Conservation (phyloP, 2,888 invertebrate species). For the Ophonus ardosiacus region DNA sequence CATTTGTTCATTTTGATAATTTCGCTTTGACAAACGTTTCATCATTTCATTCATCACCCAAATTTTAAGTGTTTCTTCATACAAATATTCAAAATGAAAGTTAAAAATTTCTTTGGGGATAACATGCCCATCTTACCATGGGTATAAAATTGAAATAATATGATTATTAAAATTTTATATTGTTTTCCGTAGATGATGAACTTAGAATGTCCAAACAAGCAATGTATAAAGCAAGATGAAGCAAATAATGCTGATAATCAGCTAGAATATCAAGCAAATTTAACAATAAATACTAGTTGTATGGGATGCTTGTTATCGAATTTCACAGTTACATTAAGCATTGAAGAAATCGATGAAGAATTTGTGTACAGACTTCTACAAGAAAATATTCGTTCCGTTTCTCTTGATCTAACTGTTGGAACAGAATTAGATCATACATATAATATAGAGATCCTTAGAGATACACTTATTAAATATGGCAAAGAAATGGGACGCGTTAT, state of each 20-base stretch:
- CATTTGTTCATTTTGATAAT: not conserved
- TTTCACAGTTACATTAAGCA: conserved; percentile 76
- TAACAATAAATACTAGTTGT: conserved; percentile 75
- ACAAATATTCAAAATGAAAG: conserved; percentile 39
- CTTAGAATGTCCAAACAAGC: conserved; percentile 67
- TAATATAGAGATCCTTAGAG: conserved; percentile 75
- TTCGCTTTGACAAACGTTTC: not conserved
- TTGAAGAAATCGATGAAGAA: conserved; percentile 68
- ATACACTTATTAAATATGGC: conserved; percentile 79
- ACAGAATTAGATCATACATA: conserved; percentile 75
- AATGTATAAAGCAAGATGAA: conserved; percentile 72
- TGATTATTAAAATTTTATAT: conserved; percentile 27
- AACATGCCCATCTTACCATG: conserved; percentile 72
- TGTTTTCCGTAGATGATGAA: conserved; percentile 71
- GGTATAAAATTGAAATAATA: conserved; percentile 67
- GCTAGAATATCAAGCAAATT: conserved; percentile 77
- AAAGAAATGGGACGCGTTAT: conserved; percentile 79
- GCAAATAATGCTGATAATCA: conserved; percentile 76
- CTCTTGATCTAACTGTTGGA: conserved; percentile 76
- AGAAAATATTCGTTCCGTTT: conserved; percentile 78
- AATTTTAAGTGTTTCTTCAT: conserved; percentile 23
- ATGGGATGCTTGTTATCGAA: conserved; percentile 78
- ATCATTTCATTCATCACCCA: not conserved
- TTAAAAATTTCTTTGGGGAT: conserved; percentile 50
- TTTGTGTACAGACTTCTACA: conserved; percentile 77